phyloP scores from a whole-genome alignment of 2,888 invertebrate genomes.

The Maniola hyperantus region DNA sequence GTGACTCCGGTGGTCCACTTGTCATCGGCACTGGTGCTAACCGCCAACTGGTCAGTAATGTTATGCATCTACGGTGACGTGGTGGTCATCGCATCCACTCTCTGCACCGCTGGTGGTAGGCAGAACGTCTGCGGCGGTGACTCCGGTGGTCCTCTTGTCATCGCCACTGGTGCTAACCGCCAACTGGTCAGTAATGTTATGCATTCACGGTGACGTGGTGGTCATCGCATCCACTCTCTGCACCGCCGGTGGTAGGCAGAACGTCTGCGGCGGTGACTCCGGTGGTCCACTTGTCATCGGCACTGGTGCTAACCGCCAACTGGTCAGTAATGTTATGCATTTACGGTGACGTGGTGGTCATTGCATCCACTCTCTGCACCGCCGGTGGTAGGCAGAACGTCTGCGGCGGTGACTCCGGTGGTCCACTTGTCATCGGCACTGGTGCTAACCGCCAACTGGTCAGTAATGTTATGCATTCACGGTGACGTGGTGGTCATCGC shows the following conservation, averaged over 20 bases:
- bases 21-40: slow-evolving; percentile 21
- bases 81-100: slow-evolving; percentile 48
- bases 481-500: slow-evolving; percentile 45
- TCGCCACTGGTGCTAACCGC: slow-evolving; percentile 1
- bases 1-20: slow-evolving; percentile 65
- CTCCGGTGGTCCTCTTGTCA: slow-evolving; percentile 58
- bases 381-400: slow-evolving; percentile 54
- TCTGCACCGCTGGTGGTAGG: slow-evolving; percentile 58
- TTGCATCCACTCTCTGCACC: slow-evolving; percentile 57
- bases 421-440: slow-evolving; percentile 48
- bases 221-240: slow-evolving; percentile 54
- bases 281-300: slow-evolving; percentile 54
- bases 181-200: slow-evolving; percentile 6
- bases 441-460: slow-evolving; percentile 11
- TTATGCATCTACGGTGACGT: slow-evolving; percentile 46
- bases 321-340: slow-evolving; percentile 31
- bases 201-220: slow-evolving; percentile 48
- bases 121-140: slow-evolving; percentile 65
- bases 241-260: slow-evolving; percentile 51
- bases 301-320: background rate
- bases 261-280: slow-evolving; percentile 68
- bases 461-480: slow-evolving; percentile 44
- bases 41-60: slow-evolving; percentile 10
- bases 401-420: slow-evolving; percentile 67
- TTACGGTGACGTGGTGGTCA: slow-evolving; percentile 48